Conservation (phyloP, 2,888 invertebrate genomes). For the Eledona agricola region DNA sequence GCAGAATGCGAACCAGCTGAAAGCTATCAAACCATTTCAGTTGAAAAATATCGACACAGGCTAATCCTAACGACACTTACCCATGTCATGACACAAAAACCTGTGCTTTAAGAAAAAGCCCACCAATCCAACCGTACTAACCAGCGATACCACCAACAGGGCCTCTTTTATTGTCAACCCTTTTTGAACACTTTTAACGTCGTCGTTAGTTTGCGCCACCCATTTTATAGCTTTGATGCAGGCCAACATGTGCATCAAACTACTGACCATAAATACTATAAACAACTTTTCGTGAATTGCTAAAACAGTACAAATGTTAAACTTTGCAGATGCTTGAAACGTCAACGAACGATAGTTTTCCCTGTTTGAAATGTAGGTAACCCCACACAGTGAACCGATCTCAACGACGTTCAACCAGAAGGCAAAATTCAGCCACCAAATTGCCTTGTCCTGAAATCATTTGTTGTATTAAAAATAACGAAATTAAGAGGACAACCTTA, state of each 20-base stretch:
- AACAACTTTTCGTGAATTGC: constrained; percentile 92
- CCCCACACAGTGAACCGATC: constrained; percentile 86
- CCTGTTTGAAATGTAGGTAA: constrained; percentile 91
- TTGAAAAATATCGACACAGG: constrained; percentile 9
- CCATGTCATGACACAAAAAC: constrained; percentile 87
- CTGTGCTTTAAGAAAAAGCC: constrained; percentile 91
- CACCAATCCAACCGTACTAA: constrained; percentile 83
- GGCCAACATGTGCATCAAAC: constrained; percentile 83
- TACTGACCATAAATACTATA: constrained; percentile 87
- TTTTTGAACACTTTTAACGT: constrained; percentile 46
- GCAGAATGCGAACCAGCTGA: constrained; percentile 93
- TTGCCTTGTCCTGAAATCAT: constrained; percentile 64
- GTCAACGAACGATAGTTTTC: constrained; percentile 97
- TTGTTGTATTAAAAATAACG: constrained; percentile 30
- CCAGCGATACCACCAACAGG: constrained; percentile 78
- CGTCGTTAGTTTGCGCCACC: constrained; percentile 53
- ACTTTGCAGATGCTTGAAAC: constrained; percentile 1
- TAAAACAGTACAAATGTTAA: constrained; percentile 62
- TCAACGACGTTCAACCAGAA: constrained; percentile 88
- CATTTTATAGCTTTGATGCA: constrained; percentile 68
- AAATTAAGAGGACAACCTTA: constrained; percentile 57
- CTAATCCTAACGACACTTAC: constrained; percentile 65
- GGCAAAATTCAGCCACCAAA: constrained; percentile 74
- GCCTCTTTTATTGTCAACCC: constrained; percentile 69
- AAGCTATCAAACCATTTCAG: constrained; percentile 71